These are phyloP conservation scores for Conus ventricosus DNA, from an alignment of 1,140 invertebrate species.

Conservation along the genomic window DNA sequence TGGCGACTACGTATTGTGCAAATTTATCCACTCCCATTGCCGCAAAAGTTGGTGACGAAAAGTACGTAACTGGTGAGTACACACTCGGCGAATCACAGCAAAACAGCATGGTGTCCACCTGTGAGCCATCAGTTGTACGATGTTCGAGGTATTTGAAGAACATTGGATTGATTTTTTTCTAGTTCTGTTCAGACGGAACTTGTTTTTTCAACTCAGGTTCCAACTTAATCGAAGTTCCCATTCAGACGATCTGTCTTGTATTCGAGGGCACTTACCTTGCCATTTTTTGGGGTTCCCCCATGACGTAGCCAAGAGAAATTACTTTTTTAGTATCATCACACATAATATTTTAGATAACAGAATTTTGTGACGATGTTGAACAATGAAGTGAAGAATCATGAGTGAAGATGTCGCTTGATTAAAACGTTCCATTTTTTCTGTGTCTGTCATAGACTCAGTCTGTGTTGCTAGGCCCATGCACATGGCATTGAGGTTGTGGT, in stretches of 20 bases:
- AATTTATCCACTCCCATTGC: conserved; percentile 92
- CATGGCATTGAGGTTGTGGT: too few relatives aligned
- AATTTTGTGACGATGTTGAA: conserved; percentile 6
- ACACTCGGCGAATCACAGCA: conserved; percentile 73
- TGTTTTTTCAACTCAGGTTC: conserved; percentile 13
- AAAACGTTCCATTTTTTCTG: too few relatives aligned
- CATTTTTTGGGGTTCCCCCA: conserved; percentile 10
- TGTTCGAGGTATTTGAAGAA: conserved; percentile 25
- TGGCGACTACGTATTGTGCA: conserved; percentile 94
- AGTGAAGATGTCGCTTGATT: too few relatives aligned
- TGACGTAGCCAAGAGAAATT: not conserved
- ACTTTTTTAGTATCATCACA: not conserved
- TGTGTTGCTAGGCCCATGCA: too few relatives aligned
- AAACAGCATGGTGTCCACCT: conserved; percentile 58
- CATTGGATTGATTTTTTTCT: conserved; percentile 13
- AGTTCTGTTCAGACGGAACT: conserved; percentile 30
- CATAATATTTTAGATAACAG: not conserved
- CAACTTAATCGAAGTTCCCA: conserved; percentile 17
- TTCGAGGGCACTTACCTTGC: conserved; percentile 25
- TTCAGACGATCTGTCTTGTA: not conserved
- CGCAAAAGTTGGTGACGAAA: conserved; percentile 94
- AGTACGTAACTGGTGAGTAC: conserved; percentile 94
- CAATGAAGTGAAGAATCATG: too few relatives aligned
- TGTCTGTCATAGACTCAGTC: too few relatives aligned
- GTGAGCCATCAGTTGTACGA: not conserved